Base-by-base conservation (phyloP, 2,888 invertebrate genomes). In the Dyspetes luteomarginatus region DNA sequence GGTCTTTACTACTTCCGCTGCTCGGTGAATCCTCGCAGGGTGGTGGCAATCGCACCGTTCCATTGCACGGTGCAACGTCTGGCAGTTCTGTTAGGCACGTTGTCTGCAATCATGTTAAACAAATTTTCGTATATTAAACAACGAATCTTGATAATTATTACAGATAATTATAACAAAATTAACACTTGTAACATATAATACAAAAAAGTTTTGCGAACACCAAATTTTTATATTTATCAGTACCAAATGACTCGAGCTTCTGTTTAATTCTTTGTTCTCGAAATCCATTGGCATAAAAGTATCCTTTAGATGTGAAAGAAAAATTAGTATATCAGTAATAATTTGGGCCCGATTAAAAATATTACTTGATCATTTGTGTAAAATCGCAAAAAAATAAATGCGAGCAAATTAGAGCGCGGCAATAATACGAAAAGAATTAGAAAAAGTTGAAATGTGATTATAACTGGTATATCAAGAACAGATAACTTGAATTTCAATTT, bases 1-100 rank as follows among this genome's bases (percentile, higher is more conserved):
- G 89, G 68, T 91, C 91, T 84, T 91, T 91, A 87, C 92, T 92
- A 86, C 91, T 90, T 64, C 90, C 91, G 85, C 91, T 92, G 83
- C 92, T 91, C 45, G 92, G 91, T 69, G 92, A 92, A 75, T 92
- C 92, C 82, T 91, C 91, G 88, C 92, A 91, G 72, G 90, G 89
- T 55, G 90, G 89, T 84, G 91, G 90, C 71, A 91, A 83, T 82
- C 90, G 89, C 81, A 91, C 89, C 77, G 90, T 90, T 77, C 90
- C 92, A 85, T 91, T 92, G 88, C 92, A 92, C 84, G 91, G 92
- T 82, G 92, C 92, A 85, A 92, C 92, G 82, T 92, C 92, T 86
- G 92, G 92, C 87, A 92, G 90, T 89, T 92, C 92, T 82, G 92
- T 92, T 90, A 93, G 91, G 91, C 93, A 93, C 88, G 92, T 92